Evolutionary conservation across 2,113 vertebrate species (phyloP), one percentile per base, ranked within the genome.

Genomic region (Oryzias curvinotus): DNA sequence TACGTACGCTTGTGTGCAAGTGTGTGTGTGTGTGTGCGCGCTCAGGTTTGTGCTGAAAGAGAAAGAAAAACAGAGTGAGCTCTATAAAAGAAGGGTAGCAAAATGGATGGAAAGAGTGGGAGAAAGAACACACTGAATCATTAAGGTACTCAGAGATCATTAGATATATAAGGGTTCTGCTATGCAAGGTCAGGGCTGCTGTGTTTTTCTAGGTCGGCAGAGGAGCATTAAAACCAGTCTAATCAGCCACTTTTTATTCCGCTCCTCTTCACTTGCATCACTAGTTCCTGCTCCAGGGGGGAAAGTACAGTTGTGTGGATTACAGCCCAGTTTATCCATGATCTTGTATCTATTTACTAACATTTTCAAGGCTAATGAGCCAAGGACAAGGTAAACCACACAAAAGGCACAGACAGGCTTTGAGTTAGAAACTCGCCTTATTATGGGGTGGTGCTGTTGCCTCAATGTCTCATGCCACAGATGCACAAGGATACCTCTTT

Each of bases 131-230:
- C 78, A 81, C 75, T 81, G 82, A 87, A 90, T 90, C 89, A 90
- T 89, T 91, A 90, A 82, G 77, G 78, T 82, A 83, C 85, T 86
- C 87, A 86, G 87, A 89, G 87, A 92, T 92, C 88, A 87, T 90
- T 89, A 91, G 89, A 89, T 85, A 81, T 89, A 85, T 85, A 85
- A 81, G 83, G 79, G 59, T 72, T 77, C 70, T 63, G 75, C 80
- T 77, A 87, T 88, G 82, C 88, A 90, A 92, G 90, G 92, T 91
- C 89, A 88, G 80, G 83, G 81, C 78, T 75, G 77, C 64, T 72
- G 57, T 82, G 75, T 89, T 85, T 79, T 83, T 88, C 78, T 79
- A 75, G 81, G 84, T 87, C 80, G 68, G 73, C 75, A 77, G 82
- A 75, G 80, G 54, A 74, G 77, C 81, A 86, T 76, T 82, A 83